Evolutionary conservation across 2,888 invertebrate genomes (phyloP).

Genomic region (Harpalus rubripes): DNA sequence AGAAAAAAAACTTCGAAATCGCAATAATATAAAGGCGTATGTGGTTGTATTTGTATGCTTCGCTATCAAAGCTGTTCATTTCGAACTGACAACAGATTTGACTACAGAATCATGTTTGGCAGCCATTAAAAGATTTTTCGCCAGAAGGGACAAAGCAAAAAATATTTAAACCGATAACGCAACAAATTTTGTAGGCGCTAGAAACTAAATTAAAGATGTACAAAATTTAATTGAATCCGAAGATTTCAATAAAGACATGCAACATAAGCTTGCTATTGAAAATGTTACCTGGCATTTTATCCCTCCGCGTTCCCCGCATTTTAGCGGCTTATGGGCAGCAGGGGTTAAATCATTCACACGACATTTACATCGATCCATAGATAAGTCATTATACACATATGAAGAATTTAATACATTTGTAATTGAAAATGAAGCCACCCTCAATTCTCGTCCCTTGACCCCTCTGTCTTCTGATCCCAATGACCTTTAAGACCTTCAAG

Average conservation of each 20-base stretch:
- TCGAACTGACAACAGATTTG: conserved; percentile 29
- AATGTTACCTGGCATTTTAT: conserved; percentile 65
- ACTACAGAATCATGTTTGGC: conserved; percentile 40
- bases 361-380: conserved; percentile 47
- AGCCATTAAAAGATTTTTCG: conserved; percentile 63
- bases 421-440: conserved; percentile 46
- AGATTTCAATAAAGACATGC: neutral
- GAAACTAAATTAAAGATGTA: conserved; percentile 30
- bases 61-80: conserved; percentile 38
- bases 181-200: conserved; percentile 64
- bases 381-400: conserved; percentile 52
- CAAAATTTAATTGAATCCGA: neutral
- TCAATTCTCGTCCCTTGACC: conserved; percentile 37
- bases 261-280: neutral
- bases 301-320: conserved; percentile 59
- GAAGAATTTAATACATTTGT: conserved; percentile 48
- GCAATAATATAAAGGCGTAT: conserved; percentile 57
- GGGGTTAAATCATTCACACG: conserved; percentile 47
- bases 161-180: conserved; percentile 66
- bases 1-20: conserved; percentile 30
- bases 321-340: conserved; percentile 62
- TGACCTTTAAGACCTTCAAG: neutral
- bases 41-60: conserved; percentile 41
- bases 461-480: conserved; percentile 39
- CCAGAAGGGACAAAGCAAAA: conserved; percentile 51